A percentile compares a stretch with the other conserved stretches of the same genome.
Conservation (phyloP, 2,888 invertebrate genomes). For the Branchellion lobata region DNA sequence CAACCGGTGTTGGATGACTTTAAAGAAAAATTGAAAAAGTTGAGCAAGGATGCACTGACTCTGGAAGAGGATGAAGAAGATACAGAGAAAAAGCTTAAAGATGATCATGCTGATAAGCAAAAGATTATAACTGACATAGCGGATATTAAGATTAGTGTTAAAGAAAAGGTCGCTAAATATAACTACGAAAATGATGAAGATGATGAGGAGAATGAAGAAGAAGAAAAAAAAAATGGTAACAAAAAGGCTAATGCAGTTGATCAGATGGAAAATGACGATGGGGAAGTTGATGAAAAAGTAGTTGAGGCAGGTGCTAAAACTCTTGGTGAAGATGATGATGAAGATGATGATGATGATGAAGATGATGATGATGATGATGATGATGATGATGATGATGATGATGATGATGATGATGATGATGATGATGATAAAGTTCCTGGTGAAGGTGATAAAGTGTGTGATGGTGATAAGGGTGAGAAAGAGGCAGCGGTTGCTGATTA, state of each 20-base stretch:
- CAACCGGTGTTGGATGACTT: constrained; percentile 19
- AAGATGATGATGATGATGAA: neutral
- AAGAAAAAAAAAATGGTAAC: neutral
- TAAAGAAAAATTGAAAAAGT: neutral
- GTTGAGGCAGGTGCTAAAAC: neutral
- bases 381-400: neutral
- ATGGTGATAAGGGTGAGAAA: neutral
- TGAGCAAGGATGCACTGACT: constrained; percentile 2
- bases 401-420: constrained; percentile 18
- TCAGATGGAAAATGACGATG: neutral
- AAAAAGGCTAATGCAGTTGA: neutral
- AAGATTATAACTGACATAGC: neutral
- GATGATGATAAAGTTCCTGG: constrained; percentile 9
- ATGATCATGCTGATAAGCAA: neutral
- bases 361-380: neutral
- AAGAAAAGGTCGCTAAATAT: no score
- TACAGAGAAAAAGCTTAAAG: neutral
- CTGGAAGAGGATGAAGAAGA: neutral
- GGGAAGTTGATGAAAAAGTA: neutral
- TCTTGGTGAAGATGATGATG: neutral
- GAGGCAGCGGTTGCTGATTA: neutral
- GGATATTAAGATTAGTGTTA: neutral
- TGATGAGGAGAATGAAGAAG: neutral
- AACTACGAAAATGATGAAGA: neutral
- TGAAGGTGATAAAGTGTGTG: neutral